Conservation (phyloP, 1,140 invertebrate genomes). For the Helicoverpa zea region DNA sequence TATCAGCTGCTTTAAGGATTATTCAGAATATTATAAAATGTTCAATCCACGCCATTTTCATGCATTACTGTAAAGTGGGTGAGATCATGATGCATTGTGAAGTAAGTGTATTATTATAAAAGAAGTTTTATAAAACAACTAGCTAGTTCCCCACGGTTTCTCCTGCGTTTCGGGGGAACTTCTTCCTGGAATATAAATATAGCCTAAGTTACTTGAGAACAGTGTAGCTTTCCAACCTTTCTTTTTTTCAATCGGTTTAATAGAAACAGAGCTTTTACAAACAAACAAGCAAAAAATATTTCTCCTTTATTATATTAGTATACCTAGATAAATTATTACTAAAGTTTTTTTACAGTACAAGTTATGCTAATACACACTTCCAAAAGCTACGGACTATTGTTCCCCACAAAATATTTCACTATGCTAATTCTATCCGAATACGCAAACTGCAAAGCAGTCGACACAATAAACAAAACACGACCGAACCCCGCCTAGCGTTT, state of each 20-base stretch:
- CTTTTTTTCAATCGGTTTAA: no score
- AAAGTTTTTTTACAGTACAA: not conserved
- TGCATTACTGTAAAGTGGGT: not conserved
- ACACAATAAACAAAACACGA: constrained; percentile 33
- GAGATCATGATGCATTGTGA: not conserved
- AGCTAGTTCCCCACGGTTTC: no score
- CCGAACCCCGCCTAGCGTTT: constrained; percentile 21
- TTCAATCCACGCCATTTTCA: not conserved
- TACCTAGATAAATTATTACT: no score
- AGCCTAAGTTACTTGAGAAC: no score
- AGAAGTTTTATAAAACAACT: not conserved
- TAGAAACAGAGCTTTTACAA: no score
- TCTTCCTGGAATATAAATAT: no score
- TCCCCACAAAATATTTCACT: not conserved
- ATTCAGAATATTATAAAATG: not conserved
- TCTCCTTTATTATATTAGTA: no score
- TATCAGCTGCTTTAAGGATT: not conserved
- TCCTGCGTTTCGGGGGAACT: no score
- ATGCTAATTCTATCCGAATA: constrained; percentile 22
- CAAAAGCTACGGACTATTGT: not conserved
- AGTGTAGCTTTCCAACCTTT: no score
- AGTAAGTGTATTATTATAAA: not conserved
- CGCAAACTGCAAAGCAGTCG: not conserved
- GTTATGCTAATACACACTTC: no score
- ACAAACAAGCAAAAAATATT: no score